phyloP scores from a whole-genome alignment of 2,888 invertebrate species.

The Rotaria socialis region DNA sequence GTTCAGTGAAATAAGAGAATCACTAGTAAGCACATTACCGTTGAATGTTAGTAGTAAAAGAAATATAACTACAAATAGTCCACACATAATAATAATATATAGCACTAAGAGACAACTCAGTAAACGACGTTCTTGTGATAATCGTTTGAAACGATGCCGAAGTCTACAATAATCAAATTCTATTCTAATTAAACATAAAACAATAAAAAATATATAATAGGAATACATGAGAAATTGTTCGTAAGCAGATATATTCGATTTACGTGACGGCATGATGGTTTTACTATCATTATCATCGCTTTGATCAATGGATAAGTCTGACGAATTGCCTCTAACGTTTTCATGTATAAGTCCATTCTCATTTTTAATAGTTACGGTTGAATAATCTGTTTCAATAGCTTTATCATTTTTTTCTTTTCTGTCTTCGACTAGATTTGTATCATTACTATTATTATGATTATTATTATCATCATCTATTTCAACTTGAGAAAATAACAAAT shows the following conservation, averaged over 20 bases:
- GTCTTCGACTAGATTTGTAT: background rate
- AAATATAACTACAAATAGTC: background rate
- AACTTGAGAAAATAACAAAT: background rate
- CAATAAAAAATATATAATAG: background rate
- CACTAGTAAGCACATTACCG: background rate
- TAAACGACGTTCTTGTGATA: slow-evolving; percentile 3
- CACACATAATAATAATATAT: background rate
- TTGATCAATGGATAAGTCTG: background rate
- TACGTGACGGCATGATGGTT: background rate
- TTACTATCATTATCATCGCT: background rate
- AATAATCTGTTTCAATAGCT: background rate
- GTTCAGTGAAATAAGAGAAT: no score
- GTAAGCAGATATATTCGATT: background rate
- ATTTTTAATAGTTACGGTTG: background rate
- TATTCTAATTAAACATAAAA: background rate
- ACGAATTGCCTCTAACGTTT: no score
- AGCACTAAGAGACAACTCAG: background rate
- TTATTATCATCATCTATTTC: background rate
- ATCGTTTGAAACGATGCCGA: background rate
- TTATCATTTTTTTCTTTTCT: background rate
- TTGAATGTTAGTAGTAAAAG: background rate
- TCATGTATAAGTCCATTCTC: background rate
- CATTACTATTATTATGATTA: background rate
- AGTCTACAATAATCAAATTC: background rate
- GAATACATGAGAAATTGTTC: background rate